Base-by-base conservation (phyloP, 2,888 invertebrate species). In the Willowsia nigromaculata region DNA sequence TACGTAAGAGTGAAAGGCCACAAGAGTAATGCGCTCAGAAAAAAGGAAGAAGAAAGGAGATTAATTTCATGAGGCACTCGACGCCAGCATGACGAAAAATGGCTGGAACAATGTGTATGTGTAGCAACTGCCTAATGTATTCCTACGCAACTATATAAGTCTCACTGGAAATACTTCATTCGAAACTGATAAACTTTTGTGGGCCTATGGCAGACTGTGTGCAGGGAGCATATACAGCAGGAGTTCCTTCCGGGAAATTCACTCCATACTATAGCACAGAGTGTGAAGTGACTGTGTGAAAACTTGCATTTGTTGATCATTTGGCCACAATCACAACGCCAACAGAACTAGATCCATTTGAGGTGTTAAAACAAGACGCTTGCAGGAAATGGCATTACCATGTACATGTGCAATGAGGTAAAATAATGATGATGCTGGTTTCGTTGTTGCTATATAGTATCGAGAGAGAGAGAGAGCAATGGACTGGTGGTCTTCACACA, bases 31-130 rank as follows among this genome's bases (percentile, higher is more conserved):
- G 82, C 68, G 68, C 47, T 82, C 40, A 22, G 68, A 68, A 15
- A 40, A 27, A 43, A 76, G 80, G 27, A 47, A 56, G 33, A 25
- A 84, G 37, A 68, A 80, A 59, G 71, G 87, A 86, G 90, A 90
- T 90, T 90, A 90, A 90, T 90, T 90, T 90, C 81, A 86, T 87
- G 53, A 86, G 90, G 83, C 90, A 86, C 78, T 83, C 83, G 68
- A 90, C 82, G 86, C 76, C 62, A 40, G 25, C 43, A 25, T 47
- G 25, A 56, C 56, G 56, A 56, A 56, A 56, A 56, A 56, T n/a
- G n/a, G n/a, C n/a, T n/a, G n/a, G n/a, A n/a, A 25, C 4, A 56
- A 4, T 18, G 5, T 18, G 18, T 18, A 53, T 18, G 2, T 53
- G 4, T 53, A 53, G 5, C 18, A 53, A 37, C 9, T 6, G 37